Percentiles rank a stretch among this genome's conserved stretches.
These are phyloP conservation scores for Agraylea sexmaculata DNA, from an alignment of 1,140 invertebrate genomes.

Conservation along the genomic window DNA sequence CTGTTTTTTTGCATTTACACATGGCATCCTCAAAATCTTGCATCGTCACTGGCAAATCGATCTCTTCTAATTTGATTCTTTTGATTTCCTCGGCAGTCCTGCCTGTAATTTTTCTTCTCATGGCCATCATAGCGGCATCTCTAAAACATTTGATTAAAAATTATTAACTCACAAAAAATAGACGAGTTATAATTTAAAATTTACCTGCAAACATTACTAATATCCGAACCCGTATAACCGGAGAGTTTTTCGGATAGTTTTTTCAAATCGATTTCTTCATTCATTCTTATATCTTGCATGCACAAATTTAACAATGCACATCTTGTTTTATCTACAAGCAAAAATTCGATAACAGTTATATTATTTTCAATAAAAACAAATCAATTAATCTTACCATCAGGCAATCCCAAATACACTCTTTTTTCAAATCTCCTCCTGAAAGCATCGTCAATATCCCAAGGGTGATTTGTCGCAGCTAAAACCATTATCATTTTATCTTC, in stretches of 20 bases:
- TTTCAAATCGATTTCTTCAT: constrained; percentile 64
- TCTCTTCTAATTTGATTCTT: constrained; percentile 83
- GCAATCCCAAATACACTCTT: constrained; percentile 96
- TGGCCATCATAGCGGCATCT: constrained; percentile 98
- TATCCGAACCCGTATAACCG: constrained; percentile 96
- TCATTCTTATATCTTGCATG: constrained; percentile 77
- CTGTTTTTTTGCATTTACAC: constrained; percentile 87
- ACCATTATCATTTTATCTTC: constrained; percentile 86
- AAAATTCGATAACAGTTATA: neutral
- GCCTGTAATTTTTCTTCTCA: constrained; percentile 87
- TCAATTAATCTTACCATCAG: constrained; percentile 51
- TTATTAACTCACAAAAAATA: neutral
- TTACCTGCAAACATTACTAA: constrained; percentile 93
- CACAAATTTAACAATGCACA: constrained; percentile 83
- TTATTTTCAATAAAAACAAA: neutral
- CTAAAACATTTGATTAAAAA: constrained; percentile 34
- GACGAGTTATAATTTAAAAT: constrained; percentile 42
- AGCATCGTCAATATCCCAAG: constrained; percentile 99
- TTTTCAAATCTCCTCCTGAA: constrained; percentile 92
- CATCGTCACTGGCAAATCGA: constrained; percentile 82
- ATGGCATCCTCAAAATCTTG: constrained; percentile 83
- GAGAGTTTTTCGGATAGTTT: constrained; percentile 73
- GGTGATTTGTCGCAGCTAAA: constrained; percentile 97
- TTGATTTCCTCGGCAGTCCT: constrained; percentile 87
- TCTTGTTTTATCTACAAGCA: constrained; percentile 55